Evolutionary conservation across 2,113 vertebrate species (phyloP).

Genomic region (Rhineura floridana): DNA sequence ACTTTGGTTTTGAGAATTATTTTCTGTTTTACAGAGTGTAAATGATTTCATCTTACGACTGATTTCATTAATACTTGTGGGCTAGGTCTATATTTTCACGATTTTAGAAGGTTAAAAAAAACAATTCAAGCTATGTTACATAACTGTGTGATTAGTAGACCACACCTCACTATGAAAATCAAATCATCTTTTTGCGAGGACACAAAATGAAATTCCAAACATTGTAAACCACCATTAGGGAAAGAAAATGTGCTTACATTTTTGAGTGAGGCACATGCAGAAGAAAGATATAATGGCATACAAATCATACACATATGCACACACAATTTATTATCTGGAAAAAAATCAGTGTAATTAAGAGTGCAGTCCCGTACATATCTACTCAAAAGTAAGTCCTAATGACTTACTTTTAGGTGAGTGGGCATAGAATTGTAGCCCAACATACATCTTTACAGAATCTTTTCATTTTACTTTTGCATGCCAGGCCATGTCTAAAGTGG

Average conservation of each 20-base stretch:
- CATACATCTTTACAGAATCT: conserved; percentile 19
- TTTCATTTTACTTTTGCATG: conserved; percentile 43
- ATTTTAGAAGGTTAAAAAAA: conserved; percentile 17
- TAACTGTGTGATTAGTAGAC: not conserved
- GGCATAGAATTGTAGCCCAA: not conserved
- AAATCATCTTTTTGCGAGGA: not conserved
- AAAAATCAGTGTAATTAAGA: not conserved
- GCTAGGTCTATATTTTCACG: not conserved
- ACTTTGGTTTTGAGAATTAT: not conserved
- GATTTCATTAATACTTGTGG: not conserved
- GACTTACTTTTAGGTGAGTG: not conserved
- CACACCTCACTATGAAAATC: not conserved
- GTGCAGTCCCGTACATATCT: not conserved
- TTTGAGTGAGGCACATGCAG: not conserved
- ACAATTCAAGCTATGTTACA: not conserved
- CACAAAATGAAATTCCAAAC: too few relatives aligned
- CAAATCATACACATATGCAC: too few relatives aligned
- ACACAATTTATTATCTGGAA: not conserved
- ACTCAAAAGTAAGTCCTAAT: too few relatives aligned
- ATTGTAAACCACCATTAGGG: too few relatives aligned
- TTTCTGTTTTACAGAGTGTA: not conserved
- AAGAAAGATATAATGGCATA: too few relatives aligned
- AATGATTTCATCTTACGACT: not conserved
- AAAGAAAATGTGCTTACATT: too few relatives aligned
- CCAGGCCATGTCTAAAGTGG: conserved; percentile 54